These are phyloP conservation scores for Orgyia antiqua DNA, from an alignment of 2,888 invertebrate genomes.

Conservation along the genomic window DNA sequence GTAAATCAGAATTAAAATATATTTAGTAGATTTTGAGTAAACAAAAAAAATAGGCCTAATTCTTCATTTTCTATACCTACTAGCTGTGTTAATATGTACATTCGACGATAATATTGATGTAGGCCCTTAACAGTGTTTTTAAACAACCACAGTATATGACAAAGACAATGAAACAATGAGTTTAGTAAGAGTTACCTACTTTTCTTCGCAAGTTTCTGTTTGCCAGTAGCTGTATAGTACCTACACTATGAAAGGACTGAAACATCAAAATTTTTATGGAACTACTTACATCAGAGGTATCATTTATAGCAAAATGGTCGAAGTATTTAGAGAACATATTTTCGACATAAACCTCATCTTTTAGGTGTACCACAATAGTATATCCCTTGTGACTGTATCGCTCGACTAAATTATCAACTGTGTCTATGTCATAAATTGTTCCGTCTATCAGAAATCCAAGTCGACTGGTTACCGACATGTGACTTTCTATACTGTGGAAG, in stretches of 20 bases:
- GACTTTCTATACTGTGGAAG: constrained; percentile 47
- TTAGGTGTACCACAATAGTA: constrained; percentile 60
- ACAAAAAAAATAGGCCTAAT: too few species aligned
- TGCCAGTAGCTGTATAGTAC: too few species aligned
- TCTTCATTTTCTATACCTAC: too few species aligned
- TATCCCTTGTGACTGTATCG: constrained; percentile 50
- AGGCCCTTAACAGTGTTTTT: too few species aligned
- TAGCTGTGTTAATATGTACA: too few species aligned
- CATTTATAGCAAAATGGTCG: constrained; percentile 43
- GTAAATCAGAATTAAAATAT: too few species aligned
- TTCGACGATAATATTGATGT: too few species aligned
- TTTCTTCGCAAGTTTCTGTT: not conserved
- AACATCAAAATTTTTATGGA: too few species aligned
- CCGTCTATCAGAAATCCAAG: constrained; percentile 55
- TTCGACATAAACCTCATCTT: constrained; percentile 44
- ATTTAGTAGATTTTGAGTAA: too few species aligned
- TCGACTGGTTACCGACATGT: constrained; percentile 52
- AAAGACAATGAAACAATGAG: not conserved
- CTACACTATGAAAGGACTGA: too few species aligned
- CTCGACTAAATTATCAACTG: constrained; percentile 43
- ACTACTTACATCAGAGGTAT: constrained; percentile 44
- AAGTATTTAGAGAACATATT: constrained; percentile 46
- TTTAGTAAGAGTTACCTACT: not conserved
- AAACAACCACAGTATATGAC: too few species aligned
- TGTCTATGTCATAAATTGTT: constrained; percentile 49